Evolutionary conservation across 2,113 vertebrate genomes (phyloP).

Genomic region (Poicephalus meyeri): DNA sequence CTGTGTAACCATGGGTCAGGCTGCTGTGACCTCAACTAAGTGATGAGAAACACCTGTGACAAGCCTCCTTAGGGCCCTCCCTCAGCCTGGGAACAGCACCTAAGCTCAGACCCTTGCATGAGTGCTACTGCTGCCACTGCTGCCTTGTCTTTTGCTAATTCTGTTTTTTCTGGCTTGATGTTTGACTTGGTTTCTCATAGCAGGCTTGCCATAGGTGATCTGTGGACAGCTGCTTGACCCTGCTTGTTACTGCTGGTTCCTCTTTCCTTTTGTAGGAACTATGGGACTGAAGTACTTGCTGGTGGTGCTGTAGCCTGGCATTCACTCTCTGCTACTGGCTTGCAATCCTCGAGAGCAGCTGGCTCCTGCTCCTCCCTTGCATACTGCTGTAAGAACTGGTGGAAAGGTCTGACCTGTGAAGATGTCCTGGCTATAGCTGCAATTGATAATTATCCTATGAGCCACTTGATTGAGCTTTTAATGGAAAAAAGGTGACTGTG

Average conservation of each 20-base stretch:
- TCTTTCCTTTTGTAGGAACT: not conserved
- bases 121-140: not conserved
- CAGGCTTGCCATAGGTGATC: not conserved
- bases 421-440: not conserved
- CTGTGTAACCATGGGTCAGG: not conserved
- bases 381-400: not conserved
- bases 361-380: not conserved
- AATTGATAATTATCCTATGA: not conserved
- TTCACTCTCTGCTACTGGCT: not conserved
- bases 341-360: too few species aligned
- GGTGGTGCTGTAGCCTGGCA: not conserved
- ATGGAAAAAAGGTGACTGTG: not conserved
- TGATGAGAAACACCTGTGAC: not conserved
- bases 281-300: not conserved
- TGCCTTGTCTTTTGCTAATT: not conserved
- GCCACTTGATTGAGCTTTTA: not conserved
- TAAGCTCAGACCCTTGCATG: not conserved
- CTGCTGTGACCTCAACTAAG: not conserved
- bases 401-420: not conserved
- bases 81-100: not conserved
- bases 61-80: not conserved
- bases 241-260: not conserved
- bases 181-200: not conserved
- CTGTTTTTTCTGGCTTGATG: not conserved
- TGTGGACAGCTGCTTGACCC: not conserved